A percentile compares a stretch with the other conserved stretches of the same genome.
phyloP scores from a whole-genome alignment of 2,888 invertebrate genomes.

The Lypha dubia region DNA sequence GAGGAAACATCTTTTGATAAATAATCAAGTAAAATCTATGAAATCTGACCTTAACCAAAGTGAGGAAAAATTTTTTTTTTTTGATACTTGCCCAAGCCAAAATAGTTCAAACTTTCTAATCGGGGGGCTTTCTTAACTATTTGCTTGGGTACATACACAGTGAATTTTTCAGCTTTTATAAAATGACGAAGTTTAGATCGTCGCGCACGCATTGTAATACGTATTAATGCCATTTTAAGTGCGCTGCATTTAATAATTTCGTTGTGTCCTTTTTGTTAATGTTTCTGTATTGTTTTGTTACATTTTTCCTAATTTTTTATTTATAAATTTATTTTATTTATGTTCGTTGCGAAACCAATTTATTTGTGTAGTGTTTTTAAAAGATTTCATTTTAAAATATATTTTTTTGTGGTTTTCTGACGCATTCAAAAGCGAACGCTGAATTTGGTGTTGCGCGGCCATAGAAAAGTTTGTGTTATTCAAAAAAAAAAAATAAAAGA shows the following conservation, averaged over 20 bases:
- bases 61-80: no score
- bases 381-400: conserved; percentile 44
- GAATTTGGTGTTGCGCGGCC: conserved; percentile 54
- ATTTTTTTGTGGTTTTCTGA: conserved; percentile 56
- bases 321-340: conserved; percentile 38
- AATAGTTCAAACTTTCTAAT: no score
- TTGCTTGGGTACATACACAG: no score
- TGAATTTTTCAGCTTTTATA: no score
- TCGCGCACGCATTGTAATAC: no score
- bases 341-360: conserved; percentile 33
- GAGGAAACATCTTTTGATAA: no score
- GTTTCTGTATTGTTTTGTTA: conserved; percentile 75
- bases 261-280: conserved; percentile 68
- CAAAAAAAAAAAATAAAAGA: no score
- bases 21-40: no score
- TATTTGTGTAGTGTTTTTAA: conserved; percentile 52
- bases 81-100: no score
- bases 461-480: conserved; percentile 33
- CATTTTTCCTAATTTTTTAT: conserved; percentile 66
- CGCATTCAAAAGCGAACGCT: conserved; percentile 55
- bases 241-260: conserved; percentile 56
- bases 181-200: no score
- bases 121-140: no score
- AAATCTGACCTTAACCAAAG: no score
- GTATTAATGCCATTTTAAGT: background rate